Conservation (phyloP, 2,888 invertebrate species). For the Lydus trimaculatus region DNA sequence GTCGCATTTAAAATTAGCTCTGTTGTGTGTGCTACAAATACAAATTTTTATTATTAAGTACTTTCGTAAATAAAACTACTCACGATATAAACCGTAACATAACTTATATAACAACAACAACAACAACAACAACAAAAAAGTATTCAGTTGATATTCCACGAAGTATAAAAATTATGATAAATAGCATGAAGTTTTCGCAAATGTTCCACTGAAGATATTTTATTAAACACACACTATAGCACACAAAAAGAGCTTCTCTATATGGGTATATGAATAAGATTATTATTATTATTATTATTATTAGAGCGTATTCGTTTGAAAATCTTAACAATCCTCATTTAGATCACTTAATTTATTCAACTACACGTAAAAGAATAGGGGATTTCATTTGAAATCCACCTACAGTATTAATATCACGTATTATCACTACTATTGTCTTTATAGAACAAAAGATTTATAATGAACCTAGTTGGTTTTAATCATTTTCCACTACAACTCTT, state of each 20-base stretch:
- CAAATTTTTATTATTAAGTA: constrained; percentile 3
- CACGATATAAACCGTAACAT: background rate
- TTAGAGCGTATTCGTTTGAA: too few species aligned
- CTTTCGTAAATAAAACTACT: background rate
- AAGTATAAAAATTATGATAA: background rate
- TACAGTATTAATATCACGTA: background rate
- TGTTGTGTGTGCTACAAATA: constrained; percentile 6
- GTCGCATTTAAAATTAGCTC: constrained; percentile 8
- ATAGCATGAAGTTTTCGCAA: background rate
- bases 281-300: too few species aligned
- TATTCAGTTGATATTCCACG: background rate
- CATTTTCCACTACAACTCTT: background rate
- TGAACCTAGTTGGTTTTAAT: background rate
- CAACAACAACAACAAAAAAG: too few species aligned
- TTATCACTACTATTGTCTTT: constrained; percentile 1
- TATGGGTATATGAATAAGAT: too few species aligned
- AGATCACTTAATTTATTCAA: background rate
- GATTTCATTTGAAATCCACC: background rate
- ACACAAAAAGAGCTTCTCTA: background rate
- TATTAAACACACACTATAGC: background rate
- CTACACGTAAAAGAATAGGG: background rate
- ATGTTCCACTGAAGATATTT: background rate
- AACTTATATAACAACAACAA: background rate
- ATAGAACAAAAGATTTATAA: background rate
- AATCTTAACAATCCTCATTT: too few species aligned